Conservation (phyloP, 1,140 invertebrate genomes). For the Subanguina moxae region DNA sequence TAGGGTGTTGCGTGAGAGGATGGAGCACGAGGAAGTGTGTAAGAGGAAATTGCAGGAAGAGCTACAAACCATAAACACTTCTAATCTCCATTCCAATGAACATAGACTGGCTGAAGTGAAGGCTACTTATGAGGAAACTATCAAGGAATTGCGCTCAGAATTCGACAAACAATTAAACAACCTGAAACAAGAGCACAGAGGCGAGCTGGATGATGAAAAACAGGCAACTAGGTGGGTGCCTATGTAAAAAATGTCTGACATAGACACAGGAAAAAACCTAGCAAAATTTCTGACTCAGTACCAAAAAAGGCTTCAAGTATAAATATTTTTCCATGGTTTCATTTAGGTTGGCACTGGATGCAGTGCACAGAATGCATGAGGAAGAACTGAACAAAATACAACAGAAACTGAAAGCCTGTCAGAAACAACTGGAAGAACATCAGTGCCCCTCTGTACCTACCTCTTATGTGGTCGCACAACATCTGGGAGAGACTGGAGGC, state of each 20-base stretch:
- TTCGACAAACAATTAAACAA: constrained; percentile 44
- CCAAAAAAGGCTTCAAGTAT: no score
- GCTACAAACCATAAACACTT: constrained; percentile 33
- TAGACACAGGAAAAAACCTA: neutral
- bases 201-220: constrained; percentile 56
- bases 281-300: no score
- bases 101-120: constrained; percentile 35
- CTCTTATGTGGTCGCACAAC: neutral
- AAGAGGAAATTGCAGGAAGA: constrained; percentile 45
- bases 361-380: constrained; percentile 86
- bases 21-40: constrained; percentile 46
- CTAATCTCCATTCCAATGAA: constrained; percentile 13
- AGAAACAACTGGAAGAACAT: constrained; percentile 28
- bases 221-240: constrained; percentile 44
- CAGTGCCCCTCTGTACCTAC: neutral
- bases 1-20: constrained; percentile 31
- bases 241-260: neutral
- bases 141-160: constrained; percentile 35
- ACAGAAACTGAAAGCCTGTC: constrained; percentile 12
- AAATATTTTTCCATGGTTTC: no score
- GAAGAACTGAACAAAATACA: constrained; percentile 79
- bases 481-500: neutral
- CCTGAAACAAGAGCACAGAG: constrained; percentile 42
- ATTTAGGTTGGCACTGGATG: constrained; percentile 70
- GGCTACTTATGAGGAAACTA: constrained; percentile 39